Conservation (phyloP, 1,140 invertebrate genomes). For the Drosophila virilis region DNA sequence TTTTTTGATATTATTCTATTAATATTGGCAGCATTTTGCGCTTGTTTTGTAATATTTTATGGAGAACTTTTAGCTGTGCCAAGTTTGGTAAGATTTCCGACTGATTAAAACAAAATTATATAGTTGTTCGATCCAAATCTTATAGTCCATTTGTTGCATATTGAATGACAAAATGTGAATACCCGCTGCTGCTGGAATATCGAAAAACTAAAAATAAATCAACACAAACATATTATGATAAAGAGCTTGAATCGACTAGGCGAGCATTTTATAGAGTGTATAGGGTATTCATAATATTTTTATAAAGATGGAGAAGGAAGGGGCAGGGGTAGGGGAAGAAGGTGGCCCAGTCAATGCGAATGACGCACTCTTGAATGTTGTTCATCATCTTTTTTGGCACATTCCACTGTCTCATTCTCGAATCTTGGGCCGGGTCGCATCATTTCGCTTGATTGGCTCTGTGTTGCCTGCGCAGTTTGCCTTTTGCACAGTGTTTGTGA, state of each 20-base stretch:
- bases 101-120: too few relatives aligned
- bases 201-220: neutral
- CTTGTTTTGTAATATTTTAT: too few relatives aligned
- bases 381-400: constrained; percentile 17
- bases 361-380: constrained; percentile 36
- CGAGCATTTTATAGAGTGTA: neutral
- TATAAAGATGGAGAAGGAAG: too few relatives aligned
- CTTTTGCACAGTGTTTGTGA: constrained; percentile 40
- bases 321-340: too few relatives aligned
- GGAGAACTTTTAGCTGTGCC: too few relatives aligned
- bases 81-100: too few relatives aligned
- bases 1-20: too few relatives aligned
- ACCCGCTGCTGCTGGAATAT: neutral
- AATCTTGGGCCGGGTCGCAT: neutral
- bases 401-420: constrained; percentile 5
- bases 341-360: constrained; percentile 7
- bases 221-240: neutral
- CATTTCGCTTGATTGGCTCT: constrained; percentile 11
- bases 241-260: constrained; percentile 1
- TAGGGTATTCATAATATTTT: neutral
- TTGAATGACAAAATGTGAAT: constrained; percentile 6
- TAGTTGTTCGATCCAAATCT: too few relatives aligned
- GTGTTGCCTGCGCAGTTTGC: constrained; percentile 35
- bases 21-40: too few relatives aligned
- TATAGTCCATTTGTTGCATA: too few relatives aligned